Evolutionary conservation across 2,888 invertebrate species (phyloP), one percentile per base, ranked within the genome.

Genomic region (Dryobota labecula): DNA sequence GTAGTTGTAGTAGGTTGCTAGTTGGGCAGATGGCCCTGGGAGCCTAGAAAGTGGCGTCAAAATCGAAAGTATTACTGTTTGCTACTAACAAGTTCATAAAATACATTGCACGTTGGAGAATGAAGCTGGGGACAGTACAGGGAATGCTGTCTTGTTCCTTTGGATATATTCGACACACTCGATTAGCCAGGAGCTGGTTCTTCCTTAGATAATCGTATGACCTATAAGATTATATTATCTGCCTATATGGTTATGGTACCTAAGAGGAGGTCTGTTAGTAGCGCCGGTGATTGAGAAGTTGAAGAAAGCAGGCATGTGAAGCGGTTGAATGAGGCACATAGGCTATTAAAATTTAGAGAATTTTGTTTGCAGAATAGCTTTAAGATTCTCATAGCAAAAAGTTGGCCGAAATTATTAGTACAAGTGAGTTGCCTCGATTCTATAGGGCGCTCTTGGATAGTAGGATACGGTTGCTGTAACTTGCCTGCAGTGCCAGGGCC

Each of bases 401-500:
- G 99, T 87, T 99, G 99, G 98, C 99, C 99, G 9, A 99, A 99
- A 93, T 94, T 99, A 81, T 97, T 98, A 86, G 93, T 99, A 45
- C 99, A 99, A 97, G 97, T 99, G n/a, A 99, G 98, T 96, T 98
- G 99, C 87, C 97, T 99, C 82, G 99, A 99, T 94, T 96, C 97
- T 80, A 97, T 98, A 89, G 98, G 98, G 15, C 97, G 99, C 76
- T 97, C 98, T 89, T 98, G 99, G 96, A 97, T 98, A 72, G 97
- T 97, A 85, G 98, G 99, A 8, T 99, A 99, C 92, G 98, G 99
- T 49, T 97, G 98, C 87, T 97, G 97, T 82, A 97, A 97, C 85
- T 91, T 99, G 71, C 99, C 99, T 11, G 97, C 98, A 33, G 96
- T 97, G 3, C 98, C 99, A 6, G 99, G 99, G 24, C 96, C 95